Base-by-base conservation (phyloP, 2,113 vertebrate genomes). In the Tyto alba region DNA sequence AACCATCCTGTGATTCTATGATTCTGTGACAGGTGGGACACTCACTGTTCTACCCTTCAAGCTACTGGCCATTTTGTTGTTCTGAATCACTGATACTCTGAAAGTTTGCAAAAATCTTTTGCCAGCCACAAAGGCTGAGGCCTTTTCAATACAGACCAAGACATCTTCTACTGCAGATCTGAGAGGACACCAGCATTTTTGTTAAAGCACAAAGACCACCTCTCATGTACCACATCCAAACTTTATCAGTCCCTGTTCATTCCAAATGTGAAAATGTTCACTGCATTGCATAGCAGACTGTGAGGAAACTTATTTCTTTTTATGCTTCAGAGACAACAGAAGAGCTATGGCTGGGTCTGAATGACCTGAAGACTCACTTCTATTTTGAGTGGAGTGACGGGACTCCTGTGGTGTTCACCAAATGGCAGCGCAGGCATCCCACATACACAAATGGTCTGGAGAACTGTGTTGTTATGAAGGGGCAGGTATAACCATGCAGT, bases 301-400 rank as follows among this genome's bases (percentile, higher is more conserved):
- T 38, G 41, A 75, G 4, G 10, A 79, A 85, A 83, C 2, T 11
- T 56, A 6, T 68, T 75, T 73, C 18, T 77, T 89, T 48, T 41
- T 38, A 7, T 60, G 11, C 69, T 69, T 80, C 92, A 99, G 99
- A 97, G 66, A 55, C 98, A 10, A 97, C 93, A 45, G 99, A 99
- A 79, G 97, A 98, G 88, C 88, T 99, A 71, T 99, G 99, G 99
- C 98, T 99, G 52, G 99, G 99, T 45, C 83, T 99, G 90, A 99
- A 99, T 1, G 99, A 99, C 90, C 97, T 98, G 93, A 98, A 96
- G 96, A 91, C 94, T 92, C 98, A 98, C 59, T 98, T 99, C 97
- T 98, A 98, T 91, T 99, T 99, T 6, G 99, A 99, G 89, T 99
- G 99, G 99, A 98, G 98, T 7, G 99, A 99, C 27, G 96, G 96